These are phyloP conservation scores for Coregonus clupeaformis DNA, from an alignment of 2,113 vertebrate genomes.

Conservation along the genomic window DNA sequence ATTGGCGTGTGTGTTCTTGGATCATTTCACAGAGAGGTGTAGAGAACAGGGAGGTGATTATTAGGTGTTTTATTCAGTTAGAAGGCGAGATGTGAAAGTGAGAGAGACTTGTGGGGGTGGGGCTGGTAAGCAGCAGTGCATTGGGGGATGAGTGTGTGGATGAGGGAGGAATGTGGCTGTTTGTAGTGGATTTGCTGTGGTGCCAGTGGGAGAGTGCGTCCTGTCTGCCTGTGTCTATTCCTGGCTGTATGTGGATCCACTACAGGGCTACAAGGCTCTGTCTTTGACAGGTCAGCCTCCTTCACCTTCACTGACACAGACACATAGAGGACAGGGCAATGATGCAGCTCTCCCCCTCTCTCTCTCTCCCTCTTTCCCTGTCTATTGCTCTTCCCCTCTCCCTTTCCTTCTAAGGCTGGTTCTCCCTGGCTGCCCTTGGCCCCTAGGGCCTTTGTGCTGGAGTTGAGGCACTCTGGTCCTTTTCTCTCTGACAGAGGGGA, in stretches of 20 bases:
- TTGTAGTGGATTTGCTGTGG: background rate
- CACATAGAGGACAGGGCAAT: too few species aligned
- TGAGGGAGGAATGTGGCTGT: slow-evolving; percentile 4
- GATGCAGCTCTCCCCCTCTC: background rate
- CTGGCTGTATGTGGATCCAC: background rate
- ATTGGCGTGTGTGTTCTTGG: background rate
- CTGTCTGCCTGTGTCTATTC: background rate
- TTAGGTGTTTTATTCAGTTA: background rate
- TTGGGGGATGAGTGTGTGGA: background rate
- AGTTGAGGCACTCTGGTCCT: slow-evolving; percentile 9
- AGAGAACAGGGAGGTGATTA: background rate
- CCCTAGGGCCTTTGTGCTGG: background rate
- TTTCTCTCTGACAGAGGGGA: slow-evolving; percentile 23
- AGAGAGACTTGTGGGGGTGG: background rate
- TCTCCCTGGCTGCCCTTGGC: background rate
- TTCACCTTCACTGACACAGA: background rate
- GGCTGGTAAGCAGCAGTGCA: background rate
- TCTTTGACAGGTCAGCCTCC: background rate
- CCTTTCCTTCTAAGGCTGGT: background rate
- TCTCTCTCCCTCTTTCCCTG: background rate
- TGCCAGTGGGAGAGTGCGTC: background rate
- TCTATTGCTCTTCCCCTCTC: background rate
- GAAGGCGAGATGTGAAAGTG: background rate
- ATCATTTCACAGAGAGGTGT: background rate
- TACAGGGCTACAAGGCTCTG: slow-evolving; percentile 7